Conservation (phyloP, 2,113 vertebrate species). For the Reinhardtius hippoglossoides region DNA sequence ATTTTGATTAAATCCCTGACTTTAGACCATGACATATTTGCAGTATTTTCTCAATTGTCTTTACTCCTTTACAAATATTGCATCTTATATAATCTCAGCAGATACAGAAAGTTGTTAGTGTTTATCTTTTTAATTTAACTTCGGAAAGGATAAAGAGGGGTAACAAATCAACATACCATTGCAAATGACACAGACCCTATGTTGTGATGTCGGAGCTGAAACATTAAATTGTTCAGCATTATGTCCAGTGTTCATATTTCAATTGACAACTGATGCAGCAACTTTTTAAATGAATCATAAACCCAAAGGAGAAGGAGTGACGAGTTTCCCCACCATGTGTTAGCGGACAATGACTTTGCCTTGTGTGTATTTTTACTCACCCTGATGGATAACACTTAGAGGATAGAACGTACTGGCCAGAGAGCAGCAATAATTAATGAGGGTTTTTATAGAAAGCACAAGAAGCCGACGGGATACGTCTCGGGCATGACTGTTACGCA, state of each 20-base stretch:
- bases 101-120: too few relatives aligned
- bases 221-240: too few relatives aligned
- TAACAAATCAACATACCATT: too few relatives aligned
- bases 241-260: neutral
- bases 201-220: neutral
- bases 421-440: constrained; percentile 74
- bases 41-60: neutral
- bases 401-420: constrained; percentile 42
- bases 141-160: too few relatives aligned
- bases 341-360: constrained; percentile 23
- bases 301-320: neutral
- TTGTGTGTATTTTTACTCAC: constrained; percentile 67
- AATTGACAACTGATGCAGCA: neutral
- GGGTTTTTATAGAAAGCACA: constrained; percentile 72
- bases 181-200: too few relatives aligned
- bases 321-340: constrained; percentile 4
- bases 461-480: constrained; percentile 22
- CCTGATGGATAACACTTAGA: constrained; percentile 61
- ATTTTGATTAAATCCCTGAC: too few relatives aligned
- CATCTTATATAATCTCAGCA: neutral
- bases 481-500: constrained; percentile 24
- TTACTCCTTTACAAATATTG: neutral
- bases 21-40: neutral
- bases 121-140: too few relatives aligned
- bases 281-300: neutral